A percentile compares a stretch with the other conserved stretches of the same genome.
These are phyloP conservation scores for Pipa parva DNA, from an alignment of 2,113 vertebrate species.

Conservation along the genomic window DNA sequence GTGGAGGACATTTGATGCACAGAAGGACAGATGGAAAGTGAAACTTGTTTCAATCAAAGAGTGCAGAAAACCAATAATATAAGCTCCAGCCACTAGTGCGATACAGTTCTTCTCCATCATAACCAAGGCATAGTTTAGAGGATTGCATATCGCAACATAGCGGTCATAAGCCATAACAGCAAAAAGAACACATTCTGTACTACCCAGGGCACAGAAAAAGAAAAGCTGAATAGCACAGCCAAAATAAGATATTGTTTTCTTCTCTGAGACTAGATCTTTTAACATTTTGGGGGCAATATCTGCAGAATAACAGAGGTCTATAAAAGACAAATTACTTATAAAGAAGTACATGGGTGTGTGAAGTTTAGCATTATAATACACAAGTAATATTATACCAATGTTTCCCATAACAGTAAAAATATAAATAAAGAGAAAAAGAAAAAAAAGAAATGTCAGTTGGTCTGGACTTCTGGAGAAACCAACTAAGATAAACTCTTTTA, in stretches of 20 bases:
- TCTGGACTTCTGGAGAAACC: not conserved
- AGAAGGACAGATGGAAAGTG: constrained; percentile 50
- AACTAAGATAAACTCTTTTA: constrained; percentile 9
- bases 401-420: constrained; percentile 17
- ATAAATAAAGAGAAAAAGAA: constrained; percentile 25
- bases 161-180: constrained; percentile 51
- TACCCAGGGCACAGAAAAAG: not conserved
- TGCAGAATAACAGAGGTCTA: constrained; percentile 12
- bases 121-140: constrained; percentile 45
- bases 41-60: constrained; percentile 45
- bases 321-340: constrained; percentile 1
- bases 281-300: constrained; percentile 7
- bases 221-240: constrained; percentile 15
- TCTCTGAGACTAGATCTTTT: not conserved
- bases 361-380: not conserved
- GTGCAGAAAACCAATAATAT: constrained; percentile 45
- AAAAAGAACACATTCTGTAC: constrained; percentile 28
- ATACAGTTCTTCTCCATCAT: constrained; percentile 43
- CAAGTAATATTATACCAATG: not conserved
- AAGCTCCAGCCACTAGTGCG: constrained; percentile 42
- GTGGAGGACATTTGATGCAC: constrained; percentile 45
- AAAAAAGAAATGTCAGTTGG: not conserved
- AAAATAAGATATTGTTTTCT: constrained; percentile 10
- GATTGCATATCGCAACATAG: constrained; percentile 48
- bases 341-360: constrained; percentile 33